Conservation (phyloP, 2,797 vertebrate species). For the Molossus molossus region DNA sequence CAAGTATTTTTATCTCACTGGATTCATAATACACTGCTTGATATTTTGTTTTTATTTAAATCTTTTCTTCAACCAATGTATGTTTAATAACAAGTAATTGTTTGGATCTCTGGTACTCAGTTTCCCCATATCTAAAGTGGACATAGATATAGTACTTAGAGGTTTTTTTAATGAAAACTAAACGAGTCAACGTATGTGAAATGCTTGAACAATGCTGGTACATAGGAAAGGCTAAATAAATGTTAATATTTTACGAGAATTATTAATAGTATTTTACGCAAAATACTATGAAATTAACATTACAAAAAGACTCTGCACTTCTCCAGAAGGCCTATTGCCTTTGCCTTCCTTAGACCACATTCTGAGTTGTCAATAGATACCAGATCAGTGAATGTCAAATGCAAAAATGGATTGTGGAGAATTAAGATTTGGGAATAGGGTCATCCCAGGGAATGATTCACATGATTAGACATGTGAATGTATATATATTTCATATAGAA, state of each 20-base stretch:
- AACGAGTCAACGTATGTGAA: not conserved
- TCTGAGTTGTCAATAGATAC: not conserved
- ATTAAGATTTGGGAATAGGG: not conserved
- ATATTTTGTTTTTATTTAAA: not conserved
- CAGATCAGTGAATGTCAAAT: not conserved
- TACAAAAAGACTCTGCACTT: not conserved
- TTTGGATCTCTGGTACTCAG: not conserved
- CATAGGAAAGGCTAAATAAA: not conserved
- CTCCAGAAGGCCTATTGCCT: not conserved
- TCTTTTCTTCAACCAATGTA: not conserved
- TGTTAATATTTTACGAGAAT: not conserved
- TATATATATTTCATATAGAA: not conserved
- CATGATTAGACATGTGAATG: not conserved
- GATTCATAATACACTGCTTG: not conserved
- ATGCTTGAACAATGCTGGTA: not conserved
- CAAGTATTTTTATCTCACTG: not conserved
- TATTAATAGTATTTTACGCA: not conserved
- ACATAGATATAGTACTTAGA: not conserved
- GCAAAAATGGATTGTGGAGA: not conserved
- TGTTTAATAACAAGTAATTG: not conserved
- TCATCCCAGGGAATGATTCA: not conserved
- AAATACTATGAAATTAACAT: not conserved
- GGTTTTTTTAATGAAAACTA: slow-evolving; percentile 35
- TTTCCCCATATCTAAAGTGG: not conserved
- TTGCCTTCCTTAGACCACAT: not conserved